These are phyloP conservation scores for Pristionchus exspectatus DNA, from an alignment of 2,888 invertebrate species.

Conservation along the genomic window DNA sequence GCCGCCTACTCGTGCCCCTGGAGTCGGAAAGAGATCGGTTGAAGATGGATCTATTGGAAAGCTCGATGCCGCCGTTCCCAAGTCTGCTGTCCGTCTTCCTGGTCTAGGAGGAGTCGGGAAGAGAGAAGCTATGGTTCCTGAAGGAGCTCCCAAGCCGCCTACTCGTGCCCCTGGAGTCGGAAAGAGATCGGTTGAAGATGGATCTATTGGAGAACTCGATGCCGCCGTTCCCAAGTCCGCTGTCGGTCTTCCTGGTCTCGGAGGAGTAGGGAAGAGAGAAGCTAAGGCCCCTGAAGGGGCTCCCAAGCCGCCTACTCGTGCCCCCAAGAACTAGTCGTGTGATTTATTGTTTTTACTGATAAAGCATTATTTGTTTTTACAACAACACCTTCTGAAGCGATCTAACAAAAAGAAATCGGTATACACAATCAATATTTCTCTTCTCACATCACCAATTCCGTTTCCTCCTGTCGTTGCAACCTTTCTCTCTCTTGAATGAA, in stretches of 20 bases:
- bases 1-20: neutral
- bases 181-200: neutral
- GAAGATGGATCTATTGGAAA: too few species aligned
- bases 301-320: neutral
- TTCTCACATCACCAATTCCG: too few species aligned
- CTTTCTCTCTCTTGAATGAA: neutral
- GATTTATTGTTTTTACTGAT: neutral
- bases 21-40: neutral
- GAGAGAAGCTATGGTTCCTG: neutral
- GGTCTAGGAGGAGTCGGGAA: neutral
- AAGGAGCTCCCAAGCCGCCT: neutral
- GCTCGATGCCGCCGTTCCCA: too few species aligned
- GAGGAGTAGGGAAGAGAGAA: neutral
- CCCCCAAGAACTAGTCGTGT: neutral
- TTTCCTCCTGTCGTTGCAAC: neutral
- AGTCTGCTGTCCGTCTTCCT: too few species aligned
- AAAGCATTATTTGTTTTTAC: neutral
- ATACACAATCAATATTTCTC: neutral
- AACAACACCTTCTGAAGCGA: too few species aligned
- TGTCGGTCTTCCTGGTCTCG: too few species aligned
- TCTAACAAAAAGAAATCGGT: too few species aligned
- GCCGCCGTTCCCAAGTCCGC: too few species aligned
- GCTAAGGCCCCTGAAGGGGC: neutral
- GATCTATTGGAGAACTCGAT: too few species aligned
- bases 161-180: neutral